A percentile compares a stretch with the other conserved stretches of the same genome.
Evolutionary conservation across 1,140 invertebrate genomes (phyloP).

Genomic region (Neodiprion pinetum): DNA sequence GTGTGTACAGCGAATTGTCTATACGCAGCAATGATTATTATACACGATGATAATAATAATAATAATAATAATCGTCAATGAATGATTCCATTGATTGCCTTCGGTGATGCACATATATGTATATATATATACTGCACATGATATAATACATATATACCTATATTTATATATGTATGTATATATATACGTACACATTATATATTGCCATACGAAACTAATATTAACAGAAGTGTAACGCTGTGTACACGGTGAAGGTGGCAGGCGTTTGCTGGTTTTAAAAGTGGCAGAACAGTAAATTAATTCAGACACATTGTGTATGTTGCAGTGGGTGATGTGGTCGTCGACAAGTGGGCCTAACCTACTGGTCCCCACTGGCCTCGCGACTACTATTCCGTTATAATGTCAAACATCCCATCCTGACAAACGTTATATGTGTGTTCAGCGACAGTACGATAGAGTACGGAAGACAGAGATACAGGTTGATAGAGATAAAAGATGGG

Average conservation of each 20-base stretch:
- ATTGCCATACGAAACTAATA: slow-evolving; percentile 53
- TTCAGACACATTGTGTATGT: slow-evolving; percentile 50
- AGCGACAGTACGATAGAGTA: background rate
- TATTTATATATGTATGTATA: background rate
- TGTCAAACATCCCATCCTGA: background rate
- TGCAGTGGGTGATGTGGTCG: slow-evolving; percentile 66
- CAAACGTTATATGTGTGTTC: too few relatives aligned
- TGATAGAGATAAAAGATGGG: background rate
- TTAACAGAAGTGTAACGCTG: slow-evolving; percentile 50
- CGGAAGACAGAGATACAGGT: background rate
- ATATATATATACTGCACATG: background rate
- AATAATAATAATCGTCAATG: background rate
- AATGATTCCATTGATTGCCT: slow-evolving; percentile 2
- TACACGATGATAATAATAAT: background rate
- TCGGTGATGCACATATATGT: background rate
- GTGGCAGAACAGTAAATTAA: slow-evolving; percentile 35
- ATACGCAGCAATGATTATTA: background rate
- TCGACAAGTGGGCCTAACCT: slow-evolving; percentile 63
- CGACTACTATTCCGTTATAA: background rate
- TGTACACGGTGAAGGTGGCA: slow-evolving; percentile 48
- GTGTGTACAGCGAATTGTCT: too few relatives aligned
- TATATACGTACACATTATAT: background rate
- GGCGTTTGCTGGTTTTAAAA: slow-evolving; percentile 43
- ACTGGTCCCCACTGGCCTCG: background rate
- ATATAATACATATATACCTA: background rate